phyloP scores from a whole-genome alignment of 1,140 invertebrate genomes.

The Leptinotarsa defecta region DNA sequence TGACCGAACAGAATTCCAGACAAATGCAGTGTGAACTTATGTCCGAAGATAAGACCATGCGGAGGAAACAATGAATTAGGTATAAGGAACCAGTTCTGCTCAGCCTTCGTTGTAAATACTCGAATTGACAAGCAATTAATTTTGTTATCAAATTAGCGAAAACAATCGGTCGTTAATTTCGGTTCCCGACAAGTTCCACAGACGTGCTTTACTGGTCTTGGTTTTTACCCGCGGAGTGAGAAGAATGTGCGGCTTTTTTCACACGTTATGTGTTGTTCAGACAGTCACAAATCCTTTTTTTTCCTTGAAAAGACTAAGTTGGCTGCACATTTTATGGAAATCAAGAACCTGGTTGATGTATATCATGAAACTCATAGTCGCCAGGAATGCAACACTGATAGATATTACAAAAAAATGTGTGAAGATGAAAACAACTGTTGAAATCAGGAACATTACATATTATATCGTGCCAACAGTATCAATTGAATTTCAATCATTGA shows the following conservation, averaged over 20 bases:
- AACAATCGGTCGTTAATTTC: conserved; percentile 51
- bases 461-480: no score
- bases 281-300: no score
- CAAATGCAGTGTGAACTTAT: conserved; percentile 28
- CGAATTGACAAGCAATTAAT: conserved; percentile 53
- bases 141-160: conserved; percentile 55
- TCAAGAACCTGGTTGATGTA: no score
- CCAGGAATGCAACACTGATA: no score
- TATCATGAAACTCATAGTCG: no score
- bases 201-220: conserved; percentile 35
- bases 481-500: no score
- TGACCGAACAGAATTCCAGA: conserved; percentile 22
- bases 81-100: conserved; percentile 28
- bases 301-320: no score
- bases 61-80: conserved; percentile 36
- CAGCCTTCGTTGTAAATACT: conserved; percentile 50
- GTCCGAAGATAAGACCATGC: conserved; percentile 17
- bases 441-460: no score
- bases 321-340: no score
- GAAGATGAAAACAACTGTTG: no score
- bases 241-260: conserved; percentile 12
- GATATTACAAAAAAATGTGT: no score
- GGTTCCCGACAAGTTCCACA: conserved; percentile 34
- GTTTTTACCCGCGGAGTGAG: conserved; percentile 16
- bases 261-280: neutral